Evolutionary conservation across 1,140 invertebrate species (phyloP).

Genomic region (Heliconius hermathena): DNA sequence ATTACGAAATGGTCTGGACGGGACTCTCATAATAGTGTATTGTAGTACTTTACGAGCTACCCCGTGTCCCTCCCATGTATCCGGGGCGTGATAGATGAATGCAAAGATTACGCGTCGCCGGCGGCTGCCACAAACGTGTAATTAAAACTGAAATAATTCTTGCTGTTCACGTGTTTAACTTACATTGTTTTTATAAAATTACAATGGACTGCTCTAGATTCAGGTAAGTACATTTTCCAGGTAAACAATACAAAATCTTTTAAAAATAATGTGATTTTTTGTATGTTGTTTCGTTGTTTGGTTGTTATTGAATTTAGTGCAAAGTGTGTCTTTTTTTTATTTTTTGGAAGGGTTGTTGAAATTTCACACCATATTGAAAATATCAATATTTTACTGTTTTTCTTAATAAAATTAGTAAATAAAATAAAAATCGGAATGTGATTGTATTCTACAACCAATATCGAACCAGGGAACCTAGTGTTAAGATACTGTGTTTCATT

Average conservation of each 20-base stretch:
- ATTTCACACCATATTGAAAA: too few relatives aligned
- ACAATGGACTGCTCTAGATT: not conserved
- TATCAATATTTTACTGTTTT: too few relatives aligned
- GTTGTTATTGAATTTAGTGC: too few relatives aligned
- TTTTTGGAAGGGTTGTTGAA: too few relatives aligned
- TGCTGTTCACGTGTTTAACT: not conserved
- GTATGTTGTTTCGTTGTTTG: not conserved
- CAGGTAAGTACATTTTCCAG: not conserved
- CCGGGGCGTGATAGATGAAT: conserved; percentile 12
- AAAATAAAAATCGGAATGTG: too few relatives aligned
- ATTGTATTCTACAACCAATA: too few relatives aligned
- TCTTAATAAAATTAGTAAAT: too few relatives aligned
- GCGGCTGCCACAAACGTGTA: not conserved
- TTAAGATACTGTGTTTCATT: too few relatives aligned
- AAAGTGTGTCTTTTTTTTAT: too few relatives aligned
- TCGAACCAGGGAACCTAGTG: too few relatives aligned
- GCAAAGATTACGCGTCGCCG: conserved; percentile 9
- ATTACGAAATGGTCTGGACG: conserved; percentile 4
- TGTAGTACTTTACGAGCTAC: conserved; percentile 4
- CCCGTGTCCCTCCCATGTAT: conserved; percentile 1
- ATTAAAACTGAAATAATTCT: conserved; percentile 12
- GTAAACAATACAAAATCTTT: not conserved
- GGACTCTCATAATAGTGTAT: not conserved
- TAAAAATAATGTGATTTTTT: not conserved
- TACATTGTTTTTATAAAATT: not conserved